Evolutionary conservation across 2,797 vertebrate genomes (phyloP).

Genomic region (Pyrocephalus nanus): DNA sequence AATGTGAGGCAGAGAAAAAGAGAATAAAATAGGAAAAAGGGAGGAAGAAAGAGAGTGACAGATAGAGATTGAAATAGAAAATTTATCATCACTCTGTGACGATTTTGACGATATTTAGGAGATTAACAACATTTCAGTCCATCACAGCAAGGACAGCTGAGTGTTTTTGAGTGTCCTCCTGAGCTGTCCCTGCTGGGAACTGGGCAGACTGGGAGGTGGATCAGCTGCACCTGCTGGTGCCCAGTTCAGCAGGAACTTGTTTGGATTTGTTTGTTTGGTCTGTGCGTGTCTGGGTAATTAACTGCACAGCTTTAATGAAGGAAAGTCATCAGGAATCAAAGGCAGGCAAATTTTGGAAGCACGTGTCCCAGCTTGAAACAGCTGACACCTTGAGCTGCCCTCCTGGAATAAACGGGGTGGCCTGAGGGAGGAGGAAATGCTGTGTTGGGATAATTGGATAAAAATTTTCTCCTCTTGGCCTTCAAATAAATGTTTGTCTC

Average conservation of each 20-base stretch:
- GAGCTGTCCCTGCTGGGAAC: background rate
- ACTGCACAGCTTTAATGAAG: background rate
- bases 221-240: background rate
- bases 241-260: background rate
- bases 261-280: background rate
- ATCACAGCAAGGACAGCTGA: background rate
- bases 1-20: background rate
- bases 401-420: background rate
- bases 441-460: background rate
- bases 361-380: background rate
- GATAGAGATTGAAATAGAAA: background rate
- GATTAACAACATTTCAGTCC: background rate
- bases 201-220: background rate
- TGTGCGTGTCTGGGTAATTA: background rate
- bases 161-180: background rate
- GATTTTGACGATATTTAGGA: background rate
- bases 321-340: background rate
- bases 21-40: background rate
- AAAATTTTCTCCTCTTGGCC: background rate
- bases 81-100: background rate
- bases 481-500: background rate
- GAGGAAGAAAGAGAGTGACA: background rate
- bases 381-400: slow-evolving; percentile 12
- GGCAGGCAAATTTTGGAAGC: background rate
- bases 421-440: background rate